Percentiles rank a stretch among this genome's conserved stretches.
phyloP scores from a whole-genome alignment of 2,888 invertebrate genomes.

The Coleophora flavipennella region DNA sequence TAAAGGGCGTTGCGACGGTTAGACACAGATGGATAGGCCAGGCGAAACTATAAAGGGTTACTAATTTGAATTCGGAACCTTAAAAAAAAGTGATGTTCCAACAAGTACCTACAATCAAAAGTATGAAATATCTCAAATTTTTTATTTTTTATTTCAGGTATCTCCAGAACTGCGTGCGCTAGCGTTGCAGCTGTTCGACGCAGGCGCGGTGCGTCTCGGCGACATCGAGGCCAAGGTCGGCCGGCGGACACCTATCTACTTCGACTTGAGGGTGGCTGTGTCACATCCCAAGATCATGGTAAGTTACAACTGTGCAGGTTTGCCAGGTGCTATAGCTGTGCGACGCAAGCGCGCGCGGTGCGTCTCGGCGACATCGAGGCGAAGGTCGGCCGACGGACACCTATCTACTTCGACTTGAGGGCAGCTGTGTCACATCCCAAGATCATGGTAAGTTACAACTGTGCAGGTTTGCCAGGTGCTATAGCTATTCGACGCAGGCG shows the following conservation, averaged over 20 bases:
- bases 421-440: conserved; percentile 91
- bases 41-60: too few species aligned
- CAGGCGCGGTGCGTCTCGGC: conserved; percentile 91
- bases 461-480: too few species aligned
- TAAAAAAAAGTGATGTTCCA: too few species aligned
- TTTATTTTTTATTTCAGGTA: conserved; percentile 3
- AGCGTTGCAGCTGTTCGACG: conserved; percentile 80
- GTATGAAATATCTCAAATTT: too few species aligned
- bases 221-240: conserved; percentile 94
- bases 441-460: conserved; percentile 83
- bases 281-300: conserved; percentile 92
- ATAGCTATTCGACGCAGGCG: conserved; percentile 79
- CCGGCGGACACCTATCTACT: conserved; percentile 92
- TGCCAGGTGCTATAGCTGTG: conserved; percentile 60
- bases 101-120: too few species aligned
- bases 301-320: conserved; percentile 23
- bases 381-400: conserved; percentile 91
- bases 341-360: conserved; percentile 84
- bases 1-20: too few species aligned
- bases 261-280: conserved; percentile 92
- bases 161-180: conserved; percentile 63
- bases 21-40: too few species aligned
- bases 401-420: conserved; percentile 95
- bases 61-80: too few species aligned
- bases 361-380: conserved; percentile 94